Base-by-base conservation (phyloP, 2,113 vertebrate species). In the Trichomycterus rosablanca region DNA sequence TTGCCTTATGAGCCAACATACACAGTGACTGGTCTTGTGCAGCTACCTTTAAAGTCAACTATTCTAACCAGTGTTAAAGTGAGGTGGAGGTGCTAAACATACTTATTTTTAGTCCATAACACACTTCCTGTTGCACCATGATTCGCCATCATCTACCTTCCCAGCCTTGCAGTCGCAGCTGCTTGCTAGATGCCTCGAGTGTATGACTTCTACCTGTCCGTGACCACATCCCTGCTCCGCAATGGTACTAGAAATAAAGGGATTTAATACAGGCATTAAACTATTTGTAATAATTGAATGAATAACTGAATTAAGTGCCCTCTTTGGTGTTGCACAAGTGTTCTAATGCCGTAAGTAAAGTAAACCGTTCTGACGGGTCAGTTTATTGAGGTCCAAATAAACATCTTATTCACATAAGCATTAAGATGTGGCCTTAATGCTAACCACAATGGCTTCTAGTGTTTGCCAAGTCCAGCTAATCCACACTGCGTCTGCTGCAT, bases 401-500 rank as follows among this genome's bases (percentile, higher is more conserved):
- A 50, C 73, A 75, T 12, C 61, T 70, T 63, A 68, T 80, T 71
- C 68, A 66, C 30, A 26, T 51, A 28, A 66, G 45, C 57, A 62
- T 66, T 67, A 66, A 62, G 42, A 70, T 44, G 63, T 59, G 50
- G 52, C 66, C 72, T 67, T 69, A 64, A 76, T 72, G 43, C 74
- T n/a, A n/a, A n/a, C 44, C 20, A 77, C 60, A 83, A 76, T 74
- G 70, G 63, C 73, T 74, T 75, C 71, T 67, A 84, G 76, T 79
- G 77, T 82, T 77, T 35, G 63, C 75, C 74, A 51, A 56, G 61
- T 66, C 68, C 71, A 63, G 77, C 55, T 80, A 78, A 73, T 75
- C 69, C 45, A 50, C 3, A 1, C 0, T 66, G 43, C n/a, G 35
- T 50, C 72, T 70, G 62, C 71, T 39, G 84, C 78, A 85, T 87